phyloP scores from a whole-genome alignment of 2,888 invertebrate species.

The Neria commutata region DNA sequence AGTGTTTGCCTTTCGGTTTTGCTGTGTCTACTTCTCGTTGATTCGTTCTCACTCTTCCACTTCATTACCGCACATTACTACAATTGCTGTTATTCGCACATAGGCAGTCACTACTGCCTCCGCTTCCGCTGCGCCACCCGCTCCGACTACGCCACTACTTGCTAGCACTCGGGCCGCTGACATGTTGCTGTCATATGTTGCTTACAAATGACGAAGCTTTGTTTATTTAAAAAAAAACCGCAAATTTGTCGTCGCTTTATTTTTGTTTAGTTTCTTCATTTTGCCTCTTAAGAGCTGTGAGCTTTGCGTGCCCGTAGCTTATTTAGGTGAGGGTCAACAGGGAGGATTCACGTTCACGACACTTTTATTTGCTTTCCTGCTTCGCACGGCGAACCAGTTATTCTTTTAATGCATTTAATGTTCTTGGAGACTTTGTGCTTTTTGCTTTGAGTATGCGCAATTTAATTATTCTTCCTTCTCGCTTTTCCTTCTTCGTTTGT shows the following conservation, averaged over 20 bases:
- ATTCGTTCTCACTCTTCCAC: not conserved
- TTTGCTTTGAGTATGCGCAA: not conserved
- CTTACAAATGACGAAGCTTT: too few relatives aligned
- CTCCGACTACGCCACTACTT: too few relatives aligned
- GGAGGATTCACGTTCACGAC: slow-evolving; percentile 23
- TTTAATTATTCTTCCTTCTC: too few relatives aligned
- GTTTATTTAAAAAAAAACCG: too few relatives aligned
- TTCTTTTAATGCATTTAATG: not conserved
- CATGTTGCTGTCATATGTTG: not conserved
- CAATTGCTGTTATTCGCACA: slow-evolving; percentile 22
- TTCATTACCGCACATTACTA: slow-evolving; percentile 12
- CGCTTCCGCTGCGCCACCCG: too few relatives aligned
- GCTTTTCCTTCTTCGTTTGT: too few relatives aligned
- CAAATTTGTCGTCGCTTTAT: not conserved
- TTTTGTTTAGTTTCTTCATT: slow-evolving; percentile 2
- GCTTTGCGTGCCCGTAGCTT: slow-evolving; percentile 13
- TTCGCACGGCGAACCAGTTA: not conserved
- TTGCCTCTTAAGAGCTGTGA: not conserved
- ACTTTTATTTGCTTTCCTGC: slow-evolving; percentile 8
- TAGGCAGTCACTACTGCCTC: not conserved
- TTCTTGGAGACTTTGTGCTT: not conserved
- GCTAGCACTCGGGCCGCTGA: not conserved
- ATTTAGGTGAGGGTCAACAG: slow-evolving; percentile 37
- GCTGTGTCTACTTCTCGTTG: not conserved
- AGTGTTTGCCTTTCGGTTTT: too few relatives aligned